Evolutionary conservation across 2,797 vertebrate species (phyloP), one percentile per base, ranked within the genome.

Genomic region (Molossus alvarezi): DNA sequence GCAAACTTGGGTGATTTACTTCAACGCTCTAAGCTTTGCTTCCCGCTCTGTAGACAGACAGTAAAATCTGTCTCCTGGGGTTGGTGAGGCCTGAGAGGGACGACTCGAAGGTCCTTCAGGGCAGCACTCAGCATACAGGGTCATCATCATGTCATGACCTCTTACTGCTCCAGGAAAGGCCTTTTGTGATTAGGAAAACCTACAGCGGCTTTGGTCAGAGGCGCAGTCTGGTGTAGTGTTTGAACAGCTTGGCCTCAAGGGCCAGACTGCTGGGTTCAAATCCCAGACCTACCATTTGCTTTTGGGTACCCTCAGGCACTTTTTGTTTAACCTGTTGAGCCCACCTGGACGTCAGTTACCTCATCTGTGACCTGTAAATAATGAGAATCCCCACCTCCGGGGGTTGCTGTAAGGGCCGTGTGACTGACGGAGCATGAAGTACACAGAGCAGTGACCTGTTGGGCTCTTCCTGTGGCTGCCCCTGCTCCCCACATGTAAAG

Each of bases 1-100:
- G 57, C 82, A 96, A 92, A 97, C 23, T 69, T 72, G n/a, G 37
- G 33, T 57, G 17, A 64, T 79, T 67, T 53, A 62, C 29, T 77
- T 79, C 57, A 65, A 79, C 58, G 64, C n/a, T 20, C 33, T 53
- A 81, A 77, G 20, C 41, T 65, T 69, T 64, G 33, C 33, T 77
- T 95, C 33, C 2, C 86, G 65, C 51, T 90, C 75, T 71, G 45
- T 75, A 45, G 60, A 72, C 9, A 72, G 65, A 60, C 15, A 67
- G 37, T 45, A 73, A 93, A 90, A 82, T 71, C 23, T 17, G 29
- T 6, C 2, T 75, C 6, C 0, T 21, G 20, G 2, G 13, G n/a
- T 7, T 79, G 65, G 60, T 55, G 21, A 82, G 21, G 37, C 53
- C 37, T 5, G 10, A 21, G 53, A 83, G 21, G 81, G 25, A 23